Conservation (phyloP, 1,140 invertebrate species). For the Gerris buenoi region DNA sequence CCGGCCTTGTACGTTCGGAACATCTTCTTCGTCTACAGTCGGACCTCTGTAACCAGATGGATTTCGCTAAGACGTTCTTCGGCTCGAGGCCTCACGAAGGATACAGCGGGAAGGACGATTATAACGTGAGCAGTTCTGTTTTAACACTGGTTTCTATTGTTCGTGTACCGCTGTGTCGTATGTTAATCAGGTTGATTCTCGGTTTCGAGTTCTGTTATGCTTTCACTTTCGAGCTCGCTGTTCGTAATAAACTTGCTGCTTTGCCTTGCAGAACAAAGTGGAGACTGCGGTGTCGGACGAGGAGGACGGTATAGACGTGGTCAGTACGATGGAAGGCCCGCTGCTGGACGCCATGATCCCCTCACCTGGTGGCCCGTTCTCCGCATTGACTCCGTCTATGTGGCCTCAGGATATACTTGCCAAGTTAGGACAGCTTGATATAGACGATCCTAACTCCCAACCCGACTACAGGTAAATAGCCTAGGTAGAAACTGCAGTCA, state of each 20-base stretch:
- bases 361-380: slow-evolving; percentile 63
- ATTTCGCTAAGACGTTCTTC: slow-evolving; percentile 74
- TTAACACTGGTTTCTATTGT: slow-evolving; percentile 1
- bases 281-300: slow-evolving; percentile 68
- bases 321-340: slow-evolving; percentile 38
- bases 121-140: slow-evolving; percentile 41
- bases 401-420: slow-evolving; percentile 87
- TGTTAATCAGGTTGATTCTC: too few relatives aligned
- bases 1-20: too few relatives aligned
- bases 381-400: slow-evolving; percentile 86
- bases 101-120: slow-evolving; percentile 68
- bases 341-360: slow-evolving; percentile 47
- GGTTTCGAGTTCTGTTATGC: too few relatives aligned
- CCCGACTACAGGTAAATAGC: slow-evolving; percentile 42
- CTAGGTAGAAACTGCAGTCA: too few relatives aligned
- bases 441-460: slow-evolving; percentile 47
- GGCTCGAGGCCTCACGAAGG: slow-evolving; percentile 68
- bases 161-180: neutral
- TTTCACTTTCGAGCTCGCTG: too few relatives aligned
- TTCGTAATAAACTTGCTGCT: neutral
- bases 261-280: slow-evolving; percentile 44
- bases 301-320: slow-evolving; percentile 46
- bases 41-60: too few relatives aligned
- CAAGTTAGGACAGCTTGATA: slow-evolving; percentile 50
- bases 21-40: too few relatives aligned